Evolutionary conservation across 1,140 invertebrate species (phyloP).

Genomic region (Radopholus similis): DNA sequence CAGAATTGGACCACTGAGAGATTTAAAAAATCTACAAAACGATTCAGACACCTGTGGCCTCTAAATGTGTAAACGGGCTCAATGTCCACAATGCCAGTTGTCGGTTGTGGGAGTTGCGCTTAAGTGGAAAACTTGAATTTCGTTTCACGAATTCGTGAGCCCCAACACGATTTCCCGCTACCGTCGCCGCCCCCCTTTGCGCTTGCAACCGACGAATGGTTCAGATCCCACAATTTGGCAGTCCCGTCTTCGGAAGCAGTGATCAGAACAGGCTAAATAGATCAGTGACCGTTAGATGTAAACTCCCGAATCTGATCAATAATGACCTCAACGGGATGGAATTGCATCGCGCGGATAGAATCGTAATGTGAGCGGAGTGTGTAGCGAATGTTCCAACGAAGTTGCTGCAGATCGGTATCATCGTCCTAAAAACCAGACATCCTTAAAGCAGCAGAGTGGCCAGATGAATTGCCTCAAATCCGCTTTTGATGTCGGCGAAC

Average conservation of each 20-base stretch:
- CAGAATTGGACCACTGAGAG: slow-evolving; percentile 74
- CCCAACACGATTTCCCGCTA: background rate
- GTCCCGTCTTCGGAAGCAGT: slow-evolving; percentile 98
- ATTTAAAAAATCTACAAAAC: background rate
- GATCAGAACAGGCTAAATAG: slow-evolving; percentile 76
- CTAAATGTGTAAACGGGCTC: slow-evolving; percentile 97
- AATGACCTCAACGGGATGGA: slow-evolving; percentile 81
- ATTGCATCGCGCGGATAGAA: slow-evolving; percentile 75
- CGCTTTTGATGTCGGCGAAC: slow-evolving; percentile 53
- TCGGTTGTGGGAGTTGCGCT: slow-evolving; percentile 4
- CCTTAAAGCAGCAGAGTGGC: background rate
- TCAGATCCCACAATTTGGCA: slow-evolving; percentile 93
- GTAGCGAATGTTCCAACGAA: slow-evolving; percentile 49
- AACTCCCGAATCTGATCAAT: background rate
- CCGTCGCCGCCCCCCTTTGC: slow-evolving; percentile 11
- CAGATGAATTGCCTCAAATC: slow-evolving; percentile 27
- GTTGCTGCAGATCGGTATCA: slow-evolving; percentile 31
- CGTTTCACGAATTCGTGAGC: background rate
- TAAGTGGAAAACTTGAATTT: background rate
- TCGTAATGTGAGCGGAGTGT: slow-evolving; percentile 78
- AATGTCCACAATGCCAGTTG: slow-evolving; percentile 69
- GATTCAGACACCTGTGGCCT: slow-evolving; percentile 69
- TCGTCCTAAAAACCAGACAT: slow-evolving; percentile 22
- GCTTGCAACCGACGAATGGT: slow-evolving; percentile 61
- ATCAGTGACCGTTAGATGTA: background rate